A percentile compares a stretch with the other conserved stretches of the same genome.
These are phyloP conservation scores for Diadumene lineata DNA, from an alignment of 92 coral and sea anemone genomes.

Conservation along the genomic window DNA sequence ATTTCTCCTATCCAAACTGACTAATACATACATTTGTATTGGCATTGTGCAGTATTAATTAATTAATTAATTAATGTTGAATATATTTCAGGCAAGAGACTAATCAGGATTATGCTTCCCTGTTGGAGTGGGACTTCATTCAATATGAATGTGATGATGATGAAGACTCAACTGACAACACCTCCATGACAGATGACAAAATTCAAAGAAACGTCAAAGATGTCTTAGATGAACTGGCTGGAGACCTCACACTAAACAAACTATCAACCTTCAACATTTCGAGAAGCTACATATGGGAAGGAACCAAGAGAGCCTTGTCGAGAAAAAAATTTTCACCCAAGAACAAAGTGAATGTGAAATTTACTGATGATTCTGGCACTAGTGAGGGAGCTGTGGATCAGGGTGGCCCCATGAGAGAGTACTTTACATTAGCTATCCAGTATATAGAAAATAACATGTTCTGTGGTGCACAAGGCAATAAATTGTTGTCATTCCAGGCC, in stretches of 20 bases:
- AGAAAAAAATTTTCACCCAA: slow-evolving; percentile 63
- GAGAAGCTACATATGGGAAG: slow-evolving; percentile 73
- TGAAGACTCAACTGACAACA: not conserved
- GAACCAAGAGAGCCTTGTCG: slow-evolving; percentile 60
- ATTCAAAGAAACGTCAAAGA: not conserved
- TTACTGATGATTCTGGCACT: slow-evolving; percentile 67
- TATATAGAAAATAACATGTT: slow-evolving; percentile 1
- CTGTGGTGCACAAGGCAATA: slow-evolving; percentile 11
- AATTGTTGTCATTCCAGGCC: slow-evolving; percentile 13
- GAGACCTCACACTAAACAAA: slow-evolving; percentile 30
- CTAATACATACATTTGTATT: no score
- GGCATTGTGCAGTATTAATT: no score
- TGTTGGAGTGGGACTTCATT: not conserved
- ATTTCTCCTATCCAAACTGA: no score
- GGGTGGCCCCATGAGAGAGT: slow-evolving; percentile 38
- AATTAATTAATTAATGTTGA: no score
- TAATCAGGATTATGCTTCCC: no score
- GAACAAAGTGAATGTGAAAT: slow-evolving; percentile 65
- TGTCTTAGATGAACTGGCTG: slow-evolving; percentile 56
- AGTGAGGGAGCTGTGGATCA: slow-evolving; percentile 67
- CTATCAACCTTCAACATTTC: slow-evolving; percentile 66
- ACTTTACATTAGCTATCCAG: slow-evolving; percentile 1
- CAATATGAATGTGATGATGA: no score
- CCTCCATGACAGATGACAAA: not conserved
- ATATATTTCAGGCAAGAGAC: no score